These are phyloP conservation scores for Sialis fuliginosa DNA, from an alignment of 2,888 invertebrate genomes.

Conservation along the genomic window DNA sequence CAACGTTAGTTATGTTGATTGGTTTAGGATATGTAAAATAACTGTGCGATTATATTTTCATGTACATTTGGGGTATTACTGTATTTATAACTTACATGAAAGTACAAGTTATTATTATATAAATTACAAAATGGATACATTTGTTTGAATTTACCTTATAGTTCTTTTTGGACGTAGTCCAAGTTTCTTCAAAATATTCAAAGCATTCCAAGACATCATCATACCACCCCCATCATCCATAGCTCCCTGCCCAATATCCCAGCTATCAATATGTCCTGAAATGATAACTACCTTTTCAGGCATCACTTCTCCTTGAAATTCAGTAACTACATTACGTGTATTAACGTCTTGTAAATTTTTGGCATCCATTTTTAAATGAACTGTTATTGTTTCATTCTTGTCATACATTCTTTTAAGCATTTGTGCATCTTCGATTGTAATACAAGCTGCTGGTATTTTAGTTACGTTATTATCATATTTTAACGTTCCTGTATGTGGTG, in stretches of 20 bases:
- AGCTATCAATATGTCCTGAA: conserved; percentile 72
- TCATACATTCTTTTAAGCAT: conserved; percentile 43
- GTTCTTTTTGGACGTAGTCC: conserved; percentile 51
- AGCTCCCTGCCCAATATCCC: conserved; percentile 76
- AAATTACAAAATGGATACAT: not conserved
- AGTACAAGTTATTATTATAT: no score
- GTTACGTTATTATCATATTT: conserved; percentile 35
- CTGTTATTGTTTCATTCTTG: conserved; percentile 28
- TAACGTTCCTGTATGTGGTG: conserved; percentile 63
- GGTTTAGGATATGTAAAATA: no score
- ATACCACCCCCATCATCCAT: conserved; percentile 78
- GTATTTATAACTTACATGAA: no score
- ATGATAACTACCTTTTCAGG: conserved; percentile 47
- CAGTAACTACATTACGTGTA: conserved; percentile 58
- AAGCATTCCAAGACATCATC: conserved; percentile 59
- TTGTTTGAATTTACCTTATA: conserved; percentile 27
- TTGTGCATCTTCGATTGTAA: conserved; percentile 63
- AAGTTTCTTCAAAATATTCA: conserved; percentile 45
- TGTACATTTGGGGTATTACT: no score
- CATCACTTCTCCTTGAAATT: conserved; percentile 35
- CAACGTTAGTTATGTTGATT: no score
- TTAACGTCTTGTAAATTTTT: conserved; percentile 30
- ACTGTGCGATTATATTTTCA: no score
- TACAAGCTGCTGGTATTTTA: conserved; percentile 55
- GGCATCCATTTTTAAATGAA: conserved; percentile 49